These are phyloP conservation scores for Colletes latitarsis DNA, from an alignment of 1,140 invertebrate genomes.

Conservation along the genomic window DNA sequence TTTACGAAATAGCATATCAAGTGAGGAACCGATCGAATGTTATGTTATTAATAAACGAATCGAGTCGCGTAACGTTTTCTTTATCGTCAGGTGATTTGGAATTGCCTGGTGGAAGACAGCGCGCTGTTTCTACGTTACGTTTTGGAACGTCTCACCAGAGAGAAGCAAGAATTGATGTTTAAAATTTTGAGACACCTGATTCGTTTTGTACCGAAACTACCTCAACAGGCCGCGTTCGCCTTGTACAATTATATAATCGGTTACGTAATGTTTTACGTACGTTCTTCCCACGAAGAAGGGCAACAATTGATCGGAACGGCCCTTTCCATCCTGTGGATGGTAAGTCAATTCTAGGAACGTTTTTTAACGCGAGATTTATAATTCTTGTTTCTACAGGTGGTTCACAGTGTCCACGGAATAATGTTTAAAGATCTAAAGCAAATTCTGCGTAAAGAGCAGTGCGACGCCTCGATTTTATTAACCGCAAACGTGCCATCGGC, in stretches of 20 bases:
- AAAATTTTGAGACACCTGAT: conserved; percentile 96
- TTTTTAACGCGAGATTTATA: background rate
- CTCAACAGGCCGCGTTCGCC: conserved; percentile 99
- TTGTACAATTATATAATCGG: conserved; percentile 99
- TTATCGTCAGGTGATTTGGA: conserved; percentile 93
- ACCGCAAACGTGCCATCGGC: conserved; percentile 99
- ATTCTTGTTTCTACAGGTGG: conserved; percentile 84
- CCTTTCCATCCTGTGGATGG: conserved; percentile 97
- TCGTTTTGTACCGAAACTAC: conserved; percentile 94
- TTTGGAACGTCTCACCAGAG: conserved; percentile 96
- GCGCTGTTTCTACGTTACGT: conserved; percentile 97
- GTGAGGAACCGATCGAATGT: conserved; percentile 74
- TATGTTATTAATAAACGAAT: background rate
- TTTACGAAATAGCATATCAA: conserved; percentile 95
- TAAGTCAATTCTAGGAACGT: conserved; percentile 71
- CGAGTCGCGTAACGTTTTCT: conserved; percentile 1
- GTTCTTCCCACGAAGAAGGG: conserved; percentile 96
- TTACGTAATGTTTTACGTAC: conserved; percentile 99
- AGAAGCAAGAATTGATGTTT: conserved; percentile 97
- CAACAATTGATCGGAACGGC: conserved; percentile 96
- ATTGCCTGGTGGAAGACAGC: conserved; percentile 98
- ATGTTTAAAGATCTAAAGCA: conserved; percentile 99
- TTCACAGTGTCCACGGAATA: conserved; percentile 98
- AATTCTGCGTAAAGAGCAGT: conserved; percentile 98
- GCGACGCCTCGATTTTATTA: conserved; percentile 97